Evolutionary conservation across 2,797 vertebrate species (phyloP).

Genomic region (Momotus momota): DNA sequence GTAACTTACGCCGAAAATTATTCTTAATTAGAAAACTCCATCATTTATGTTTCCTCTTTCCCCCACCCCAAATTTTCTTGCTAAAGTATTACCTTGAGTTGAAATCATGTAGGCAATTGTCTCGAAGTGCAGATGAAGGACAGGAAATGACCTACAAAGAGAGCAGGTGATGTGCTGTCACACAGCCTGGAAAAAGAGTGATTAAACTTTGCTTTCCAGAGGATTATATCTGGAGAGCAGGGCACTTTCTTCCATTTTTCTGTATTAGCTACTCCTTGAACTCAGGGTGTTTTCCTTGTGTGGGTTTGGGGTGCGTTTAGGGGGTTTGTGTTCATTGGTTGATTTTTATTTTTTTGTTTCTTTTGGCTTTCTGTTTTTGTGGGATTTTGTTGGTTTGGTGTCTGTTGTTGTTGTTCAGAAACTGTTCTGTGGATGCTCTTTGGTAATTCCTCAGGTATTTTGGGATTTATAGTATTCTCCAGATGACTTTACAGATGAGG

Average conservation of each 20-base stretch:
- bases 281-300: not conserved
- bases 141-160: slow-evolving; percentile 43
- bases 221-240: not conserved
- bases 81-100: not conserved
- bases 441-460: not conserved
- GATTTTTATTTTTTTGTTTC: not conserved
- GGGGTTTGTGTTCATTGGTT: not conserved
- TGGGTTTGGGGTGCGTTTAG: not conserved
- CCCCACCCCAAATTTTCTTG: not conserved
- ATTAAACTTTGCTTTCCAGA: not conserved
- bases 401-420: not conserved
- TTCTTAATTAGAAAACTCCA: not conserved
- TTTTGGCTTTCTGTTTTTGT: not conserved
- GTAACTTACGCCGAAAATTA: not conserved
- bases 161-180: slow-evolving; percentile 23
- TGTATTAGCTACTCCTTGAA: not conserved
- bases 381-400: not conserved
- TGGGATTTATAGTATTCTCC: not conserved
- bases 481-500: not conserved
- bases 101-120: not conserved
- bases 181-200: slow-evolving; percentile 10
- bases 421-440: not conserved
- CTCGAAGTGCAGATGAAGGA: not conserved
- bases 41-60: not conserved
- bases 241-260: not conserved